Evolutionary conservation across 2,797 vertebrate genomes (phyloP).

Genomic region (Melanotaenia nigrans): DNA sequence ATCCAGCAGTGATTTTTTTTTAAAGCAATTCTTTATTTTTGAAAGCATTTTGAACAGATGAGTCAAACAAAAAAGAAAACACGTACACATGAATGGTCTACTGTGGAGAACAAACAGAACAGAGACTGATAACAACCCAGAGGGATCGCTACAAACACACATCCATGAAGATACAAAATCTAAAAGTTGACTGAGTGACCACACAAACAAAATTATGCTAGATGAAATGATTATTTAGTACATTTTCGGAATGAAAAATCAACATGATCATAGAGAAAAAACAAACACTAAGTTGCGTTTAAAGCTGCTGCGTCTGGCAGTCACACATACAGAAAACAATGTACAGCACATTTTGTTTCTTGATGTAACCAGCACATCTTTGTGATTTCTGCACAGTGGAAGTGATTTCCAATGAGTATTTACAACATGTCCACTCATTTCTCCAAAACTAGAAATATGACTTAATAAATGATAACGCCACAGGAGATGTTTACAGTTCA

Average conservation of each 20-base stretch:
- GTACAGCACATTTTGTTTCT: constrained; percentile 16
- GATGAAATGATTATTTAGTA: constrained; percentile 17
- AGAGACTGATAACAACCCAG: constrained; percentile 22
- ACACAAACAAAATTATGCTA: constrained; percentile 23
- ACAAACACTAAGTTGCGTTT: constrained; percentile 54
- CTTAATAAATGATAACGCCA: constrained; percentile 13
- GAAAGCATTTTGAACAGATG: constrained; percentile 42
- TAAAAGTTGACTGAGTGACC: constrained; percentile 7
- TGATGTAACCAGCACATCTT: constrained; percentile 56
- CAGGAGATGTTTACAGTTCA: constrained; percentile 13
- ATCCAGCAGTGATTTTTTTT: constrained; percentile 62
- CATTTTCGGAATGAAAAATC: constrained; percentile 15
- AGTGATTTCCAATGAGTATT: constrained; percentile 5
- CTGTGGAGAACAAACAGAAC: constrained; percentile 33
- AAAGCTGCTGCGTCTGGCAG: constrained; percentile 35
- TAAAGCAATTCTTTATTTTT: constrained; percentile 62
- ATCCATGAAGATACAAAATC: constrained; percentile 11
- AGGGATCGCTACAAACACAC: constrained; percentile 36
- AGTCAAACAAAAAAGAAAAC: constrained; percentile 30
- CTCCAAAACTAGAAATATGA: neutral
- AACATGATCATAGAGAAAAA: constrained; percentile 39
- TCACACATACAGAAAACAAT: constrained; percentile 24
- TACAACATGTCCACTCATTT: constrained; percentile 6
- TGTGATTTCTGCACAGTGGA: neutral
- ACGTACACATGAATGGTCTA: constrained; percentile 27